Evolutionary conservation across 1,140 invertebrate genomes (phyloP), one percentile per base, ranked within the genome.

Genomic region (Temnothorax nylanderi): DNA sequence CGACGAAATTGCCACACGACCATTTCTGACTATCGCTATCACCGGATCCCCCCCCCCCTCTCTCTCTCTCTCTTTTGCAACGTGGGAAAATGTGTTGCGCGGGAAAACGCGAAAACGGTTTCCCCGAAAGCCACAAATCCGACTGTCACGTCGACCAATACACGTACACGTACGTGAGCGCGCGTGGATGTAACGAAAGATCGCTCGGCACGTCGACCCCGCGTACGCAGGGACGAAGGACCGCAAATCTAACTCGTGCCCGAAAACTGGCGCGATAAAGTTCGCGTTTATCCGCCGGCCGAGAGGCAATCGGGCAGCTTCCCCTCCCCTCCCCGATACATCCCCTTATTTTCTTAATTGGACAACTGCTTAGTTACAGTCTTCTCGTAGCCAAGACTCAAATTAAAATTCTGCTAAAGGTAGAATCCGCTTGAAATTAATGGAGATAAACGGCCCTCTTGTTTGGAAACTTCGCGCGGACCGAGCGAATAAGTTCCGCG

Each of bases 91-190:
- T 77, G 37, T 54, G 60, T 41, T 80, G 62, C n/a, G 77, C 62
- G 34, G 64, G 62, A 62, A 78, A 86, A 74, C 67, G 54, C 16
- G 44, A 18, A 72, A 88, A 86, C 54, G 54, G 56, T 87, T 74
- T 67, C 77, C 77, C 74, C 80, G 88, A 87, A 89, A 90, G 85
- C 88, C 85, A 89, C 88, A 89, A 89, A 89, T 89, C 76, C 84
- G 74, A 76, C 62, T 76, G 88, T 89, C 84, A 64, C 54, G 51
- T 26, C 77, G 47, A 8, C 47, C 34, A 34, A 51, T 41, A 56
- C 44, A 37, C 37, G 34, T 41, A 10, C 34, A 51, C 51, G 21
- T 82, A 32, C 47, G 41, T 62, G 67, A 32, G 44, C 58, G 18
- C 51, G 47, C 51, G 47, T 44, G 32, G 56, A 41, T 41, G 77